Conservation (phyloP, 2,797 vertebrate genomes). For the Sebastes matsubarae region DNA sequence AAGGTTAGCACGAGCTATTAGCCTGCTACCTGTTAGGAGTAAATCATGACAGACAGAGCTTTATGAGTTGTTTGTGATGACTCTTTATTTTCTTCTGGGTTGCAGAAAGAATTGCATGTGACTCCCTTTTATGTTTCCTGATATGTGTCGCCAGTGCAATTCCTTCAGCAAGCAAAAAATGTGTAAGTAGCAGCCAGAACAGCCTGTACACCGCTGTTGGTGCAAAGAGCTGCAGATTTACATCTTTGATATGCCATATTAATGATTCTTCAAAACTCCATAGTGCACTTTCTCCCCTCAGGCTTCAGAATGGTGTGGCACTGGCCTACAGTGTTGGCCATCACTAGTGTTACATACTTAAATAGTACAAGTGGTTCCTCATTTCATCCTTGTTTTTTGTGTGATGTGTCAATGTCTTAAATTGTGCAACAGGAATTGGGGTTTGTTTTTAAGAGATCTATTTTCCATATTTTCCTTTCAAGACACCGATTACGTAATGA, state of each 20-base stretch:
- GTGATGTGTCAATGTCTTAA: slow-evolving; percentile 20
- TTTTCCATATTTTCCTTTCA: slow-evolving; percentile 23
- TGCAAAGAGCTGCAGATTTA: slow-evolving; percentile 32
- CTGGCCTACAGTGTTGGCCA: slow-evolving; percentile 27
- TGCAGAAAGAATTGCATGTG: background rate
- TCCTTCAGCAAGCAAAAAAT: slow-evolving; percentile 27
- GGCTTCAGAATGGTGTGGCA: slow-evolving; percentile 27
- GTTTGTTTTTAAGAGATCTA: slow-evolving; percentile 35
- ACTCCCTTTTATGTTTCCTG: slow-evolving; percentile 18
- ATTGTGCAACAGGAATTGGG: slow-evolving; percentile 10
- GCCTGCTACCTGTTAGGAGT: slow-evolving; percentile 42
- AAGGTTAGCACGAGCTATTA: slow-evolving; percentile 40
- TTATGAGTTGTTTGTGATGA: slow-evolving; percentile 30
- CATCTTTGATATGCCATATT: slow-evolving; percentile 50
- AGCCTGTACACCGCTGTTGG: background rate
- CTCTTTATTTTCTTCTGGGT: slow-evolving; percentile 16
- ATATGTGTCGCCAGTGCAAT: slow-evolving; percentile 36
- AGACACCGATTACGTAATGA: background rate
- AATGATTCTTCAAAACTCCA: slow-evolving; percentile 27
- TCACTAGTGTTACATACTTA: slow-evolving; percentile 35
- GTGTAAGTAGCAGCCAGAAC: background rate
- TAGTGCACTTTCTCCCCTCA: slow-evolving; percentile 25
- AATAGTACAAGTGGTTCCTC: slow-evolving; percentile 18
- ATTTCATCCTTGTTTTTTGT: slow-evolving; percentile 17
- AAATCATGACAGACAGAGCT: slow-evolving; percentile 33